Evolutionary conservation across 2,888 invertebrate species (phyloP), one percentile per base, ranked within the genome.

Genomic region (Cheilosia vernalis): DNA sequence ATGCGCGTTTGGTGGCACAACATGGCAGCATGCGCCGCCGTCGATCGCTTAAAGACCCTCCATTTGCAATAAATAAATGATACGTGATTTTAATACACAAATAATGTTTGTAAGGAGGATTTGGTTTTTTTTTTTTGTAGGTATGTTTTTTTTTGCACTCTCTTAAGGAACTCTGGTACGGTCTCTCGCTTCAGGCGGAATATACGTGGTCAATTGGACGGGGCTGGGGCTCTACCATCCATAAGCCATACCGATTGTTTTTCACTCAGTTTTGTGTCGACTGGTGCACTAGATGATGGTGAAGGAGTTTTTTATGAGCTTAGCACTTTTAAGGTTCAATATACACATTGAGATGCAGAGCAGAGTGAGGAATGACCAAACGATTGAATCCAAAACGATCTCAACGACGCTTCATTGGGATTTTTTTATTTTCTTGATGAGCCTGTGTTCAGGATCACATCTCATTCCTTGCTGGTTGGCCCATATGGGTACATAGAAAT

Each of bases 31-130:
- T 85, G 85, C 81, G 85, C 77, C 80, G 74, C 56, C 69, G 70
- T 53, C 63, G 61, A 77, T 81, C 72, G 72, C 76, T 67, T 85
- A 85, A 85, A 85, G 85, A 85, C 85, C 77, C 81, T 85, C 72
- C 76, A 85, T 85, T 85, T 85, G 91, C 91, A 92, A 92, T 92
- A 92, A 92, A 92, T 92, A 92, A 92, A 92, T 91, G 91, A 90
- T 91, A 92, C 92, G 92, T 92, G 92, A 91, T 91, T 91, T 91
- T 89, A 92, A 92, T 92, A 91, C 90, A 90, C 91, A 92, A 92
- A 91, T 91, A 91, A 89, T 89, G 89, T 81, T 85, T 61, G 81
- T 76, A 61, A 37, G 63, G 10, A 51, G 67, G 49, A 49, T 61
- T 70, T 76, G 37, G 74, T 60, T 80, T 74, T 55, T 55, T 5